Evolutionary conservation across 2,888 invertebrate species (phyloP).

Genomic region (Cephus pygmeus): DNA sequence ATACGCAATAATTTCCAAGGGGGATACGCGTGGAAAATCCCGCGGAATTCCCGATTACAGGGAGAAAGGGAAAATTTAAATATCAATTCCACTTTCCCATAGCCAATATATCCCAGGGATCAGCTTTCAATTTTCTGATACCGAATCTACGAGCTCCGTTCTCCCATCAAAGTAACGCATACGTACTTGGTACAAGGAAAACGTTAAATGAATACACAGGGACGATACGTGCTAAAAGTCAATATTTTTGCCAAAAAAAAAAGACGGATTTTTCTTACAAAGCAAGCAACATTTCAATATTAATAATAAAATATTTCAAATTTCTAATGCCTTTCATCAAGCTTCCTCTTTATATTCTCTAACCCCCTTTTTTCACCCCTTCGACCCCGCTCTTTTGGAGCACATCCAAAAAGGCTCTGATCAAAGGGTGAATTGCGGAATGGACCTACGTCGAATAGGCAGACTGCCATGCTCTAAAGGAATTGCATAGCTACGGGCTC

Average conservation of each 20-base stretch:
- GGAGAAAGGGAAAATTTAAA: conserved; percentile 10
- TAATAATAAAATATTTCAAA: neutral
- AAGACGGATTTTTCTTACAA: neutral
- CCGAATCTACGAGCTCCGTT: neutral
- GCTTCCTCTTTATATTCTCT: neutral
- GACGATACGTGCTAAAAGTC: neutral
- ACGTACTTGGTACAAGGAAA: neutral
- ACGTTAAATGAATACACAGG: neutral
- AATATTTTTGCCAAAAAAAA: neutral
- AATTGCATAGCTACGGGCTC: neutral
- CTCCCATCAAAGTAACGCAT: neutral
- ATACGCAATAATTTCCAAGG: neutral
- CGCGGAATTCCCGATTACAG: neutral
- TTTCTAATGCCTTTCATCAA: neutral
- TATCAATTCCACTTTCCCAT: conserved; percentile 5
- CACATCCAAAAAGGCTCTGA: neutral
- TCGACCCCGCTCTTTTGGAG: neutral
- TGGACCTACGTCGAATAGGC: neutral
- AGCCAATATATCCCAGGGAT: conserved; percentile 15
- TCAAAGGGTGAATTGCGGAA: neutral
- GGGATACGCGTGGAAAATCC: neutral
- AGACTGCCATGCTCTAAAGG: neutral
- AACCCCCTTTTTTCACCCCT: neutral
- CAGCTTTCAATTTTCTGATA: conserved; percentile 21
- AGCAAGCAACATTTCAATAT: neutral